These are phyloP conservation scores for Coregonus sp. DNA, from an alignment of 2,797 vertebrate genomes.

Conservation along the genomic window DNA sequence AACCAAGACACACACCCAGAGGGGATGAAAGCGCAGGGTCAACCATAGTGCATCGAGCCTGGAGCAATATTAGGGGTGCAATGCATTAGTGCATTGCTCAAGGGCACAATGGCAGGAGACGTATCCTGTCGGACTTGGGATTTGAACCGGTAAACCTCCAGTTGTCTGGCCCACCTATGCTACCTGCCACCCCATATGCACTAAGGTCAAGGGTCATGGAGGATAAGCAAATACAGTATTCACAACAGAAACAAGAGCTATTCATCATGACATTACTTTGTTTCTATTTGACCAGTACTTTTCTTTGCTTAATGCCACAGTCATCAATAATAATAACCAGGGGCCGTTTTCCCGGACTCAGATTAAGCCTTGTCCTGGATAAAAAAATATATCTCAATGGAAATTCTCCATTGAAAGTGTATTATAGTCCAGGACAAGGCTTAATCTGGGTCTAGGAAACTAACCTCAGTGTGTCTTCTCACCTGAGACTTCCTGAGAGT, in stretches of 20 bases:
- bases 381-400: no score
- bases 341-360: no score
- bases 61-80: neutral
- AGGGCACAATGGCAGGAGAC: neutral
- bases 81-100: neutral
- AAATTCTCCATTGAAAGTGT: no score
- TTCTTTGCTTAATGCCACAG: neutral
- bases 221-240: neutral
- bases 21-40: neutral
- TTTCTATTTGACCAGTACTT: neutral
- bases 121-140: neutral
- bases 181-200: neutral
- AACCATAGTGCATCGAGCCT: neutral
- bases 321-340: neutral
- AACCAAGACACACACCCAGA: neutral
- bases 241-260: neutral
- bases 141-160: neutral
- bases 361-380: no score
- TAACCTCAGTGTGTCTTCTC: slow-evolving; percentile 15
- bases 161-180: neutral
- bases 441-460: no score
- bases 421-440: no score
- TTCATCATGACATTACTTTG: neutral
- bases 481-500: slow-evolving; percentile 48
- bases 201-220: neutral